A percentile compares a stretch with the other conserved stretches of the same genome.
Conservation (phyloP, 64 coral and sea anemone species). For the Pocillopora verrucosa region DNA sequence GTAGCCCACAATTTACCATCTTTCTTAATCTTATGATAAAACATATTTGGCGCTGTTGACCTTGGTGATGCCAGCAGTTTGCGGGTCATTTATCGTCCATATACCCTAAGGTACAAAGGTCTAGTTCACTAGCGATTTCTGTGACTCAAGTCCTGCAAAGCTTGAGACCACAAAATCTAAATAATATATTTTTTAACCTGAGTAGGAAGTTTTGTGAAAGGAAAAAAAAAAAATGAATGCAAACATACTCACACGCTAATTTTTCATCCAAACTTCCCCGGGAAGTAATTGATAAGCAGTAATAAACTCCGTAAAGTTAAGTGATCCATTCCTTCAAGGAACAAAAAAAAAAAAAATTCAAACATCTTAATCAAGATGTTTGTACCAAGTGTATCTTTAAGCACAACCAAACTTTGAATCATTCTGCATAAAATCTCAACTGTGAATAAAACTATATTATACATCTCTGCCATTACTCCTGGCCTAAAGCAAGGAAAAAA, state of each 20-base stretch:
- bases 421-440: not conserved
- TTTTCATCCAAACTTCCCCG: constrained; percentile 99
- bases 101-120: too few species aligned
- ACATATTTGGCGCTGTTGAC: too few species aligned
- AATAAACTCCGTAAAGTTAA: constrained; percentile 97
- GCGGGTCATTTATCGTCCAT: too few species aligned
- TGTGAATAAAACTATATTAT: not conserved
- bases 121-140: too few species aligned
- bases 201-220: not conserved
- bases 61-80: too few species aligned
- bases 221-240: not conserved
- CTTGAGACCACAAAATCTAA: too few species aligned
- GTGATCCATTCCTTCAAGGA: constrained; percentile 82
- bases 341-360: not conserved
- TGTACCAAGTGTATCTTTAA: not conserved
- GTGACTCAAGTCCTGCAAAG: too few species aligned
- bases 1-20: too few species aligned
- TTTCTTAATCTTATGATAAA: too few species aligned
- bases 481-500: too few species aligned
- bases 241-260: constrained; percentile 85
- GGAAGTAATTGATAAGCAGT: constrained; percentile 97
- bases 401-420: not conserved
- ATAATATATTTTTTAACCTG: too few species aligned
- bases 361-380: not conserved
- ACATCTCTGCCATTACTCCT: too few species aligned